Percentiles rank a stretch among this genome's conserved stretches.
Conservation (phyloP, 1,140 invertebrate genomes). For the Hydropsyche tenuis region DNA sequence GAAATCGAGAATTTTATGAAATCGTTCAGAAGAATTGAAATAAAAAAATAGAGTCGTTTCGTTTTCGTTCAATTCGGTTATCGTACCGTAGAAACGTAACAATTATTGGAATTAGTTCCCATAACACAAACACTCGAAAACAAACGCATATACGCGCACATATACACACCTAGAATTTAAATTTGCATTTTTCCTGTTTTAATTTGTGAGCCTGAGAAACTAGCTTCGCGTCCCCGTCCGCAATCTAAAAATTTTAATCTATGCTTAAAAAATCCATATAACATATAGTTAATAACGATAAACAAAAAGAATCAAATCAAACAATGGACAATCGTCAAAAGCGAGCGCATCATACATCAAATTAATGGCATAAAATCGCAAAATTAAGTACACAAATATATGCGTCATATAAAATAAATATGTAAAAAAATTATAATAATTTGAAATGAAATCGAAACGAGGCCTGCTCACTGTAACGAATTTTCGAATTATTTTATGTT, state of each 20-base stretch:
- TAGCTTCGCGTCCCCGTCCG: too few relatives aligned
- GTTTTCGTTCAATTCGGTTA: not conserved
- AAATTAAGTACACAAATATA: not conserved
- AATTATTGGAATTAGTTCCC: constrained; percentile 27
- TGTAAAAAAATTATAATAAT: not conserved
- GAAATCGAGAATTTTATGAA: not conserved
- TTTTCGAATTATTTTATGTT: not conserved
- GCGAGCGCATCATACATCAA: not conserved
- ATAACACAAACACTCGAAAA: not conserved
- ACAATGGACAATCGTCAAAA: not conserved
- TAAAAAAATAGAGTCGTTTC: not conserved
- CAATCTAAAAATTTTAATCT: too few relatives aligned
- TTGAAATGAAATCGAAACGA: not conserved
- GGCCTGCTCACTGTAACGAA: not conserved
- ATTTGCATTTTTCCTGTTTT: too few relatives aligned
- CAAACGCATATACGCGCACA: not conserved
- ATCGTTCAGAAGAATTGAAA: not conserved
- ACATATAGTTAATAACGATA: not conserved
- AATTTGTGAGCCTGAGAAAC: too few relatives aligned
- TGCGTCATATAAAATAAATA: not conserved
- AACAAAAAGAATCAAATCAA: not conserved
- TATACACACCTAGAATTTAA: not conserved
- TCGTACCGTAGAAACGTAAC: not conserved
- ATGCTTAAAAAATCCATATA: too few relatives aligned
- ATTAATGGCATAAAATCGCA: not conserved